Percentiles rank a stretch among this genome's conserved stretches.
These are phyloP conservation scores for Ophonus ardosiacus DNA, from an alignment of 2,888 invertebrate species.

Conservation along the genomic window DNA sequence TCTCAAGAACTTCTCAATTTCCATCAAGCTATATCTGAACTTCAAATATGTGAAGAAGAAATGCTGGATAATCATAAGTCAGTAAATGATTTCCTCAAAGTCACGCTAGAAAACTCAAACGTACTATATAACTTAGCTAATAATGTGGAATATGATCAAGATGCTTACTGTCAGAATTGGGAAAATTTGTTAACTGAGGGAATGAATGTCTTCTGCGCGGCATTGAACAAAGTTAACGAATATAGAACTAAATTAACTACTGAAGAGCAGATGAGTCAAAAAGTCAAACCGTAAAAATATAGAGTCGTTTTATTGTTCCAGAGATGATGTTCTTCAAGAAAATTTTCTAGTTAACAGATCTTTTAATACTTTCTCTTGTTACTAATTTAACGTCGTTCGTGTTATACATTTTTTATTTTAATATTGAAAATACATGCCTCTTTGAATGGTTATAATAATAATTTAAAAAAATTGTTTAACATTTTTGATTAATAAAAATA, in stretches of 20 bases:
- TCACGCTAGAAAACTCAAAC: conserved; percentile 84
- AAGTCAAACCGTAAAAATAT: conserved; percentile 77
- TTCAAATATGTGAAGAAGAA: conserved; percentile 96
- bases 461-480: conserved; percentile 43
- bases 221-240: conserved; percentile 87
- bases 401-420: conserved; percentile 33
- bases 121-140: conserved; percentile 89
- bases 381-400: conserved; percentile 37
- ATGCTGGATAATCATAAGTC: conserved; percentile 95
- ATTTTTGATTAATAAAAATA: conserved; percentile 40
- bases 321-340: not conserved
- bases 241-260: conserved; percentile 92
- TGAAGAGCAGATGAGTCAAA: conserved; percentile 93
- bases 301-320: conserved; percentile 24
- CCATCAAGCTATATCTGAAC: conserved; percentile 96
- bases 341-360: conserved; percentile 11
- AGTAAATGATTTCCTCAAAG: conserved; percentile 84
- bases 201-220: conserved; percentile 83
- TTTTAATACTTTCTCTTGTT: conserved; percentile 39
- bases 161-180: conserved; percentile 94
- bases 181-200: conserved; percentile 90
- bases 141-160: conserved; percentile 97
- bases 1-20: conserved; percentile 96
- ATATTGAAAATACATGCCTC: conserved; percentile 9
- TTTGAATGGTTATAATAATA: conserved; percentile 4